Percentiles rank a stretch among this genome's conserved stretches.
Conservation (phyloP, 2,888 invertebrate genomes). For the Papilio protenor region DNA sequence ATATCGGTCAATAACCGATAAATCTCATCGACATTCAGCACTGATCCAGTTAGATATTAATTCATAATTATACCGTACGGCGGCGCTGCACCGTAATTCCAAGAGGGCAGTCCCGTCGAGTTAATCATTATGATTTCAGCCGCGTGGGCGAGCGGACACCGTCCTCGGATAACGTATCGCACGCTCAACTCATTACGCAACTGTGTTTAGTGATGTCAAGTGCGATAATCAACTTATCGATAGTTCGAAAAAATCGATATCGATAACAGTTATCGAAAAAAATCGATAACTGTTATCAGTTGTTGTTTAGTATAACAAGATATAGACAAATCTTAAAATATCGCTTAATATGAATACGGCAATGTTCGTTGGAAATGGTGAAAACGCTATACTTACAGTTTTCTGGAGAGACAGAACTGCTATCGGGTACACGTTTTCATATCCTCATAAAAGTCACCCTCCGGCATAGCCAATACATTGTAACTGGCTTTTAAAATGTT, state of each 20-base stretch:
- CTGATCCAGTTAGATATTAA: constrained; percentile 21
- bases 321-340: not conserved
- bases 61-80: constrained; percentile 33
- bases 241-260: not conserved
- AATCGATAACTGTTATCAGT: not conserved
- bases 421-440: constrained; percentile 29
- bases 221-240: constrained; percentile 18
- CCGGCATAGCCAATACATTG: constrained; percentile 9
- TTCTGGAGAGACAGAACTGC: constrained; percentile 16
- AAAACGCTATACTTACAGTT: not conserved
- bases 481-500: not conserved
- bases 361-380: not conserved
- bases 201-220: constrained; percentile 24
- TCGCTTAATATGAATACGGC: not conserved
- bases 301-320: not conserved
- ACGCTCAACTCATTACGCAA: constrained; percentile 43
- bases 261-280: not conserved
- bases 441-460: constrained; percentile 29
- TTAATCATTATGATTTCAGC: constrained; percentile 53
- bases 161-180: constrained; percentile 47
- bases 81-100: constrained; percentile 8
- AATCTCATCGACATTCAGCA: not conserved
- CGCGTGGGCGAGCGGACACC: constrained; percentile 66
- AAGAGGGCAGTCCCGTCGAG: constrained; percentile 36
- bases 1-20: not conserved